phyloP scores from a whole-genome alignment of 1,140 invertebrate species.

The Trichoplusia ni region DNA sequence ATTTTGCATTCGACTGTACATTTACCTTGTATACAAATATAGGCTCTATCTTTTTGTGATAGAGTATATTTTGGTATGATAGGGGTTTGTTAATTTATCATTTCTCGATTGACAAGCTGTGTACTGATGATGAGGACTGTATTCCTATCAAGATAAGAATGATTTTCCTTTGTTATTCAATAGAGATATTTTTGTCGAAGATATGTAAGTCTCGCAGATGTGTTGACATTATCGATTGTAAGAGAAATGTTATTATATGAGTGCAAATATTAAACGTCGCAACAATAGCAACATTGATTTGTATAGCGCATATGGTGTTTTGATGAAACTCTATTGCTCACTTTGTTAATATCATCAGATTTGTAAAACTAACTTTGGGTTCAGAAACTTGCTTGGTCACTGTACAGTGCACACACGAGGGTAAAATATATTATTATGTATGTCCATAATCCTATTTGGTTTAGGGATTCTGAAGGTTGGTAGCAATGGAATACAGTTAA shows the following conservation, averaged over 20 bases:
- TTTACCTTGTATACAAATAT: background rate
- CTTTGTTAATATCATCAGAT: conserved; percentile 19
- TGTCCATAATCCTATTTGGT: conserved; percentile 27
- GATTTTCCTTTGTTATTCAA: background rate
- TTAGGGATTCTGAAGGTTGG: conserved; percentile 10
- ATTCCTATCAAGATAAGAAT: background rate
- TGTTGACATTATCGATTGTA: conserved; percentile 22
- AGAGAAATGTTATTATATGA: conserved; percentile 23
- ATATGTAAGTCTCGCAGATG: conserved; percentile 6
- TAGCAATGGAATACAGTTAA: conserved; percentile 3
- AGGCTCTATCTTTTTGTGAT: background rate
- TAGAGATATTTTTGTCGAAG: background rate
- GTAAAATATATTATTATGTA: conserved; percentile 8
- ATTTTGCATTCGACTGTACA: conserved; percentile 24
- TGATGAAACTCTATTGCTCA: conserved; percentile 10
- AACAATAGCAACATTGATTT: conserved; percentile 5
- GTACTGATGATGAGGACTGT: conserved; percentile 1
- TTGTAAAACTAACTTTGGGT: conserved; percentile 1
- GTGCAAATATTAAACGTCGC: conserved; percentile 19
- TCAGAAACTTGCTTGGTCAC: background rate
- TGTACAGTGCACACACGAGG: background rate
- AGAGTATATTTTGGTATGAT: background rate
- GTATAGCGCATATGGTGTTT: conserved; percentile 14
- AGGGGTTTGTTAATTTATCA: conserved; percentile 9
- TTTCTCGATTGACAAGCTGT: conserved; percentile 19